Base-by-base conservation (phyloP, 2,888 invertebrate genomes). In the Heliconius erato region DNA sequence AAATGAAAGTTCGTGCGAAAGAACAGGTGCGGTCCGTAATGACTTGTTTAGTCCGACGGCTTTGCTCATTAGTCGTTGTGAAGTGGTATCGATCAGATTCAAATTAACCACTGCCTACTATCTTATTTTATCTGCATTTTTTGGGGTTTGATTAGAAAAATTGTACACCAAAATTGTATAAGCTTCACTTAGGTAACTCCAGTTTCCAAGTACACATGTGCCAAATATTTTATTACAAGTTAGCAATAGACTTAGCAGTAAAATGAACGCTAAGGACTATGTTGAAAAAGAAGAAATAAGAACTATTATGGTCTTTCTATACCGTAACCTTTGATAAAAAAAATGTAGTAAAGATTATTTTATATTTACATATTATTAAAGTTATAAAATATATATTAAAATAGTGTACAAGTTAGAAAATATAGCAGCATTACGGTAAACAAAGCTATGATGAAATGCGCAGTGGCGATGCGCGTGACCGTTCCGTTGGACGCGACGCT, bases 11-110 rank as follows among this genome's bases (percentile, higher is more conserved):
- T 87, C 91, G 91, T 94, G 94, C 85, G 94, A 94, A 91, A 88
- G 63, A 32, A 83, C 94, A 94, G 90, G 88, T 94, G 94, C 82
- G 74, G 65, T 26, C 82, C 83, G 85, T 92, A 92, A 93, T 93
- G 91, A 91, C 91, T 90, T 88, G 88, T 89, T 92, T 92, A 91
- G 90, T 85, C 87, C 90, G 84, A 87, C 87, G 93, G 94, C 93
- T 95, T 94, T 94, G 91, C 93, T 94, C 94, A 95, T 95, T 95
- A 94, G 88, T 89, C 85, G 88, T 87, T 85, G 87, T 93, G 86
- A 89, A 94, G 94, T 93, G 91, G 89, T 88, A 88, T 91, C 91
- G 90, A 91, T 91, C 90, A 89, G 90, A 91, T 91, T 91, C 89
- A 89, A 90, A 90, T 90, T 89, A 89, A 90, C 89, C 88, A 90